A percentile compares a stretch with the other conserved stretches of the same genome.
Evolutionary conservation across 2,113 vertebrate genomes (phyloP).

Genomic region (Hassar affinis): DNA sequence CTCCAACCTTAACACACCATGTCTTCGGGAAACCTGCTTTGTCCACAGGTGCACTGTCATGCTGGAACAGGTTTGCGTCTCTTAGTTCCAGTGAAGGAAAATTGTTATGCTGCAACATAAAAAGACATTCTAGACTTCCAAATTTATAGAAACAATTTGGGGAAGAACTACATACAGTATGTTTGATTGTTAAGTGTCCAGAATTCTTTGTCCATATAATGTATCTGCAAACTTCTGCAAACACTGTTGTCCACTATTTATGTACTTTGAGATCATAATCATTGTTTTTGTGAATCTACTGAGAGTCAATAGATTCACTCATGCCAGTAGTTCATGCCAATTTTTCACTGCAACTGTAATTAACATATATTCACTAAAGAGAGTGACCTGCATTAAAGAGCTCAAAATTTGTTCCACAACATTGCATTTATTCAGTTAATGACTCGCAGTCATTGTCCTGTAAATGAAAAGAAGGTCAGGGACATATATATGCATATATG

Average conservation of each 20-base stretch:
- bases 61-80: too few relatives aligned
- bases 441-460: slow-evolving; percentile 49
- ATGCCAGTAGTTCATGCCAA: slow-evolving; percentile 1
- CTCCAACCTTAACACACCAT: too few relatives aligned
- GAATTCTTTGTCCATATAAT: too few relatives aligned
- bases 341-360: slow-evolving; percentile 40
- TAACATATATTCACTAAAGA: slow-evolving; percentile 49
- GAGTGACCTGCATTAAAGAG: slow-evolving; percentile 55
- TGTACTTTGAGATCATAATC: background rate
- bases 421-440: slow-evolving; percentile 62
- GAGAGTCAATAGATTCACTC: slow-evolving; percentile 11
- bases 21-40: too few relatives aligned
- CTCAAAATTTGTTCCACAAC: slow-evolving; percentile 52
- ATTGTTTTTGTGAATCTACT: slow-evolving; percentile 6
- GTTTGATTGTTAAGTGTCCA: too few relatives aligned
- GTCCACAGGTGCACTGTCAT: too few relatives aligned
- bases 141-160: too few relatives aligned
- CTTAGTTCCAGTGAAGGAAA: too few relatives aligned
- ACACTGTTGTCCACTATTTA: slow-evolving; percentile 3
- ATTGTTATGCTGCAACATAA: too few relatives aligned
- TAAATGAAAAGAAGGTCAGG: slow-evolving; percentile 53
- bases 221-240: background rate
- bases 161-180: too few relatives aligned
- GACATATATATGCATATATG: slow-evolving; percentile 28
- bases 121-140: too few relatives aligned